Percentiles rank a stretch among this genome's conserved stretches.
Conservation (phyloP, 2,113 vertebrate genomes). For the Lonchura striata region DNA sequence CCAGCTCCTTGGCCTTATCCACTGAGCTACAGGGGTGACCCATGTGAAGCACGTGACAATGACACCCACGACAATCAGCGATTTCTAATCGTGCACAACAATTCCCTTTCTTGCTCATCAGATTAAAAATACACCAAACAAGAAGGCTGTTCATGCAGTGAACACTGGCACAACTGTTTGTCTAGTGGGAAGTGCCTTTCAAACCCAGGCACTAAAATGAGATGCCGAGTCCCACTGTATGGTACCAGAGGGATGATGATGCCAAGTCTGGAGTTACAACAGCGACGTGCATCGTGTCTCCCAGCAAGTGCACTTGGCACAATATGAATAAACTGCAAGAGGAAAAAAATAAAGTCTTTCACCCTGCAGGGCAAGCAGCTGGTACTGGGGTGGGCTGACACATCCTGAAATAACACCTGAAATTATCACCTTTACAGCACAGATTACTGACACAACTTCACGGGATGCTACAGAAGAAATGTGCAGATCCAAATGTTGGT, state of each 20-base stretch:
- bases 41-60: neutral
- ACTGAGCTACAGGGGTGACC: neutral
- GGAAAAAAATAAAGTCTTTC: neutral
- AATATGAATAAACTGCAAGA: neutral
- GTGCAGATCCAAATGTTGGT: neutral
- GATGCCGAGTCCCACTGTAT: neutral
- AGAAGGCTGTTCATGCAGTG: conserved; percentile 32
- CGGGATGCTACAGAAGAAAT: neutral
- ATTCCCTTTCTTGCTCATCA: conserved; percentile 23
- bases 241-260: conserved; percentile 17
- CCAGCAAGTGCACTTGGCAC: neutral
- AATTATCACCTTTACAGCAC: neutral
- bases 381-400: neutral
- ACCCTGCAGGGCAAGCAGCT: neutral
- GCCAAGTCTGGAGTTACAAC: conserved; percentile 3
- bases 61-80: neutral
- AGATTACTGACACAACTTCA: neutral
- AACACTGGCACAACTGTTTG: conserved; percentile 63
- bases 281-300: neutral
- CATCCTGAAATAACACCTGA: neutral
- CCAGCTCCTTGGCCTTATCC: neutral
- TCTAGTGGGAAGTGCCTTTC: conserved; percentile 42
- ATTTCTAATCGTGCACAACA: neutral
- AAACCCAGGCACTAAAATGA: conserved; percentile 2
- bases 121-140: conserved; percentile 13